Conservation (phyloP, 2,888 invertebrate species). For the Temnothorax rugatulus region DNA sequence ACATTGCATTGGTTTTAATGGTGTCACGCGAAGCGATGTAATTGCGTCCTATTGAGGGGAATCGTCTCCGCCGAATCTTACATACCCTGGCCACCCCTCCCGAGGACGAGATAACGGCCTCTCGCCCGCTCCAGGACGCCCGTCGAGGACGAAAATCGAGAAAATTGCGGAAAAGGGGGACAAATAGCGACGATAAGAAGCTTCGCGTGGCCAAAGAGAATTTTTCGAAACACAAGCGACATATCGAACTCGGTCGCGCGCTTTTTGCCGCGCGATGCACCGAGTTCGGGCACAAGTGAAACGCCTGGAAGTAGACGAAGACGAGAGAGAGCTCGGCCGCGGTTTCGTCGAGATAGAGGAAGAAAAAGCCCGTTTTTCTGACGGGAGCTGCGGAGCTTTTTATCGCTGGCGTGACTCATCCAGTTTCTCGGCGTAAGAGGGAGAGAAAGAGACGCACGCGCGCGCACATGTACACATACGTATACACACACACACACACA, state of each 20-base stretch:
- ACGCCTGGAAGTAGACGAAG: conserved; percentile 56
- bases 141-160: background rate
- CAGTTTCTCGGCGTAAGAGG: conserved; percentile 71
- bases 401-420: conserved; percentile 78
- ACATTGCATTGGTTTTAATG: conserved; percentile 20
- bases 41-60: background rate
- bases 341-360: conserved; percentile 64
- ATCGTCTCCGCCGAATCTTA: background rate
- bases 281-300: conserved; percentile 44
- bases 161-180: conserved; percentile 3
- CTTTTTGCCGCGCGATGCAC: conserved; percentile 29
- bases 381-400: conserved; percentile 66
- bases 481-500: background rate
- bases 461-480: background rate
- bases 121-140: too few species aligned
- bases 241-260: conserved; percentile 60
- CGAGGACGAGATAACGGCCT: background rate
- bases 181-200: conserved; percentile 22
- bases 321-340: conserved; percentile 41
- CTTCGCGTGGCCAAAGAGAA: background rate
- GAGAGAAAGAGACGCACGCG: conserved; percentile 13
- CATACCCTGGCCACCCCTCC: too few species aligned
- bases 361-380: conserved; percentile 75
- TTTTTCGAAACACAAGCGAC: conserved; percentile 50
- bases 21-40: background rate